phyloP scores from a whole-genome alignment of 2,797 vertebrate genomes.

The Cynodonichthys magdalenae region DNA sequence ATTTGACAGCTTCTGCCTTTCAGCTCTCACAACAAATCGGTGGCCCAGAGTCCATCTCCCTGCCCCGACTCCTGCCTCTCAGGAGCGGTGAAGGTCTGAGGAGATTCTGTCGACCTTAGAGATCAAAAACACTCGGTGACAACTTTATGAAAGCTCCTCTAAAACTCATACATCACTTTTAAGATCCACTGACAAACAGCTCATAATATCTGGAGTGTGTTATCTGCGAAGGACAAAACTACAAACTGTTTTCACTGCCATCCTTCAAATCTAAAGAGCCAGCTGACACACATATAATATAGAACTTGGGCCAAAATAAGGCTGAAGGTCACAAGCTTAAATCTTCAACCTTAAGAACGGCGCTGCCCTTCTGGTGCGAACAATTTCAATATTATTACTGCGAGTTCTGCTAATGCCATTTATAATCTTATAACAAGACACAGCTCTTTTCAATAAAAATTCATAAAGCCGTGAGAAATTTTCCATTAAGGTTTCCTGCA shows the following conservation, averaged over 20 bases:
- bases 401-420: not conserved
- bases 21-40: too few relatives aligned
- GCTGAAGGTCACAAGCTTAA: conserved; percentile 6
- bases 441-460: not conserved
- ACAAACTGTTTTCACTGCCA: conserved; percentile 4
- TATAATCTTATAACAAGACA: not conserved
- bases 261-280: not conserved
- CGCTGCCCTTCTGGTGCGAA: not conserved
- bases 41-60: too few relatives aligned
- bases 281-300: not conserved
- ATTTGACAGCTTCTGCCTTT: too few relatives aligned
- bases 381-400: not conserved
- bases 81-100: not conserved
- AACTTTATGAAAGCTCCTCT: conserved; percentile 1
- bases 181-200: conserved; percentile 1
- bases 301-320: not conserved
- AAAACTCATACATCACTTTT: not conserved
- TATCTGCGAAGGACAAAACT: conserved; percentile 9
- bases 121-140: not conserved
- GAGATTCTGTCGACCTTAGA: conserved; percentile 10
- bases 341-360: not conserved
- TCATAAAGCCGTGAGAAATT: not conserved
- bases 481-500: not conserved
- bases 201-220: not conserved
- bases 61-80: too few relatives aligned